phyloP scores from a whole-genome alignment of 2,113 vertebrate species.

The Oncorhynchus gorbuscha region DNA sequence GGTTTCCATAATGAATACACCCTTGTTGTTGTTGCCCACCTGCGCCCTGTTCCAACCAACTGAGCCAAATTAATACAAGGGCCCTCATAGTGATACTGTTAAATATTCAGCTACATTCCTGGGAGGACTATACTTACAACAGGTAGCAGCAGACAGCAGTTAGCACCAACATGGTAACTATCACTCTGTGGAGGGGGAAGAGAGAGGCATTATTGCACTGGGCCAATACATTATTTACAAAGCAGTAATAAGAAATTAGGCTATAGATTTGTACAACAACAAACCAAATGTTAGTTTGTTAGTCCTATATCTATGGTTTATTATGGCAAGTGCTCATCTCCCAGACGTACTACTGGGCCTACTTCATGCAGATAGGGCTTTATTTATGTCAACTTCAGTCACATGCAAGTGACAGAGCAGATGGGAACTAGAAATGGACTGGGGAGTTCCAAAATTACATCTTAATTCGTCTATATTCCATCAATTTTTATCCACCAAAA shows the following conservation, averaged over 20 bases:
- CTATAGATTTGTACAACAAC: too few relatives aligned
- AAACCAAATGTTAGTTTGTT: too few relatives aligned
- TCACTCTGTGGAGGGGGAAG: conserved; percentile 78
- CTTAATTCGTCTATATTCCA: neutral
- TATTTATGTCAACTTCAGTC: neutral
- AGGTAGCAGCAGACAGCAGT: conserved; percentile 96
- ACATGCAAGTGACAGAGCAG: neutral
- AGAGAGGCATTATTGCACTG: neutral
- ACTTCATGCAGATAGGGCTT: neutral
- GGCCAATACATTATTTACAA: neutral
- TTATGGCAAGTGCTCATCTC: neutral
- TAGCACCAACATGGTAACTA: conserved; percentile 93
- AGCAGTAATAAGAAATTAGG: too few relatives aligned
- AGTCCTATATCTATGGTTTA: too few relatives aligned
- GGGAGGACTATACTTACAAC: conserved; percentile 87
- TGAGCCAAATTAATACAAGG: neutral
- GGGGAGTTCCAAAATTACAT: conserved; percentile 17
- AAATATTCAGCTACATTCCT: neutral
- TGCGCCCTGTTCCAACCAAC: neutral
- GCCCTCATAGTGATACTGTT: neutral
- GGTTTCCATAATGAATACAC: too few relatives aligned
- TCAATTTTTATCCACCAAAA: neutral
- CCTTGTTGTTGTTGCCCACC: too few relatives aligned
- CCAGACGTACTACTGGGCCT: neutral
- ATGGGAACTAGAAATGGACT: conserved; percentile 10